A percentile compares a stretch with the other conserved stretches of the same genome.
Evolutionary conservation across 1,140 invertebrate species (phyloP).

Genomic region (Atta texana): DNA sequence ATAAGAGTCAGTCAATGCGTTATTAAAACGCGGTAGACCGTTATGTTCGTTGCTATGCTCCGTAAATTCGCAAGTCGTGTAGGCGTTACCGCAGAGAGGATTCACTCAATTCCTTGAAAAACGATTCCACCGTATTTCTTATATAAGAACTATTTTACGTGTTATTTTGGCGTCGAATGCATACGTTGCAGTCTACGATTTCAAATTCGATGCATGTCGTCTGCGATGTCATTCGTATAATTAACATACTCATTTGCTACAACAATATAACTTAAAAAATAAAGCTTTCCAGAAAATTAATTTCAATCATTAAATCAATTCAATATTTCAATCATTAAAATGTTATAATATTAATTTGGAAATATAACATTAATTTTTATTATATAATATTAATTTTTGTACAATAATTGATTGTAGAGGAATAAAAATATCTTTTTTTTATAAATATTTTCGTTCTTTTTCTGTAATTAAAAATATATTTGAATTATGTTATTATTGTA

Average conservation of each 20-base stretch:
- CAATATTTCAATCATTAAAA: too few species aligned
- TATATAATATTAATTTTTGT: too few species aligned
- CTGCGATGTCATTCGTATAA: neutral
- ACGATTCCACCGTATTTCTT: constrained; percentile 56
- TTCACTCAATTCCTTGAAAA: constrained; percentile 60
- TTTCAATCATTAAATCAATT: too few species aligned
- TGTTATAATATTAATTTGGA: too few species aligned
- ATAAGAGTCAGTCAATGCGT: constrained; percentile 76
- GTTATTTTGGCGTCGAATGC: constrained; percentile 12
- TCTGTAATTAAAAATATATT: too few species aligned
- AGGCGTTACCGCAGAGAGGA: constrained; percentile 49
- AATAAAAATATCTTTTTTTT: too few species aligned
- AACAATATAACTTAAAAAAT: too few species aligned
- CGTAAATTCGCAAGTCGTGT: constrained; percentile 74
- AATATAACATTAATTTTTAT: too few species aligned
- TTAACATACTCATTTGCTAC: neutral
- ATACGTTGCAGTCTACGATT: neutral
- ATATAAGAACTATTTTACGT: constrained; percentile 32
- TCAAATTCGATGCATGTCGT: constrained; percentile 2
- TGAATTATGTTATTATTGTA: too few species aligned
- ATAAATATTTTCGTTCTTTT: too few species aligned
- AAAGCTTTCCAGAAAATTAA: too few species aligned
- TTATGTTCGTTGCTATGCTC: constrained; percentile 69
- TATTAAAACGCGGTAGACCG: constrained; percentile 75
- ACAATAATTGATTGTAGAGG: too few species aligned